A percentile compares a stretch with the other conserved stretches of the same genome.
phyloP scores from a whole-genome alignment of 2,113 vertebrate species.

The Synchiropus splendidus region DNA sequence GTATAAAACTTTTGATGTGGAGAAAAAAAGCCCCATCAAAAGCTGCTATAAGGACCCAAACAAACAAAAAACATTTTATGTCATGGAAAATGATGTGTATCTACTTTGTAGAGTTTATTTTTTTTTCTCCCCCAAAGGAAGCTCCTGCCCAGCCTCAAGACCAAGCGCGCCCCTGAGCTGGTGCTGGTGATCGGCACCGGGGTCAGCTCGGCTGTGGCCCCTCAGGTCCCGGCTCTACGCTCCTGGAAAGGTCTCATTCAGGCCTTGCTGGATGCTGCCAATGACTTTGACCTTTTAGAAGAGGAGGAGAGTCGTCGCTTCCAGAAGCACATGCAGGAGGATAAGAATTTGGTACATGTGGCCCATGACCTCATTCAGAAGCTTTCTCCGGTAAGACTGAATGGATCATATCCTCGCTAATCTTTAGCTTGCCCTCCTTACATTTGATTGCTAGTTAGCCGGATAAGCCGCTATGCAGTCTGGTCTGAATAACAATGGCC shows the following conservation, averaged over 20 bases:
- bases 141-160: slow-evolving; percentile 89
- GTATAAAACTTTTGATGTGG: too few species aligned
- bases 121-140: slow-evolving; percentile 68
- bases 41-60: slow-evolving; percentile 19
- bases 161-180: slow-evolving; percentile 83
- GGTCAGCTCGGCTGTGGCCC: slow-evolving; percentile 88
- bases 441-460: too few species aligned
- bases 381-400: slow-evolving; percentile 81
- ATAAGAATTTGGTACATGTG: slow-evolving; percentile 91
- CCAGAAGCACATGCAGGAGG: slow-evolving; percentile 85
- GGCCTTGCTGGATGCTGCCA: slow-evolving; percentile 85
- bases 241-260: slow-evolving; percentile 96
- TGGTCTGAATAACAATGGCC: too few species aligned
- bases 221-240: slow-evolving; percentile 85
- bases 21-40: too few species aligned
- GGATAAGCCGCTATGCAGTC: too few species aligned
- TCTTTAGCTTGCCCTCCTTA: slow-evolving; percentile 2
- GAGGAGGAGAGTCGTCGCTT: slow-evolving; percentile 88
- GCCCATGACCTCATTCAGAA: slow-evolving; percentile 98
- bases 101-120: too few species aligned
- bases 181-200: slow-evolving; percentile 92
- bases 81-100: too few species aligned
- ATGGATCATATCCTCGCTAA: slow-evolving; percentile 5
- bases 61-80: too few species aligned
- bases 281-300: slow-evolving; percentile 90